A percentile compares a stretch with the other conserved stretches of the same genome.
Conservation (phyloP, 2,113 vertebrate genomes). For the Anguilla japonica region DNA sequence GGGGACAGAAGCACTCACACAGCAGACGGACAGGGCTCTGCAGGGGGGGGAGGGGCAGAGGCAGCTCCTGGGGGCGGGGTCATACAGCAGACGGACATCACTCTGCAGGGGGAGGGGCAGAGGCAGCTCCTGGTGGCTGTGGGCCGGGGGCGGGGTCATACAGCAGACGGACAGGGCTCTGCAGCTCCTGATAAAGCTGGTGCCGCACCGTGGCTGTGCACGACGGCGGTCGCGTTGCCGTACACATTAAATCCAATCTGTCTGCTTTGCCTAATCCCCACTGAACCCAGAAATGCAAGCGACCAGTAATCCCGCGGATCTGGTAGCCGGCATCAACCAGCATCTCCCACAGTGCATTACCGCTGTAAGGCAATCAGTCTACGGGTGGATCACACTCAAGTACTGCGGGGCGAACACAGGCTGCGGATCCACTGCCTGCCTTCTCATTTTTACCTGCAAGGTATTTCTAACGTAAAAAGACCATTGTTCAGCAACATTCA, state of each 20-base stretch:
- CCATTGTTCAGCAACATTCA: neutral
- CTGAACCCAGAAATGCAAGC: slow-evolving; percentile 4
- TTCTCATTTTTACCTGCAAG: neutral
- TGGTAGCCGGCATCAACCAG: neutral
- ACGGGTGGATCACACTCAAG: neutral
- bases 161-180: neutral
- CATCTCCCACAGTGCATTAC: neutral
- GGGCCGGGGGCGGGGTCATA: neutral
- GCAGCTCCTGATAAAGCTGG: neutral
- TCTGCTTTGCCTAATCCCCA: slow-evolving; percentile 1
- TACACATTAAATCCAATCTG: slow-evolving; percentile 9
- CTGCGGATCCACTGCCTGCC: neutral
- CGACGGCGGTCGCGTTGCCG: neutral
- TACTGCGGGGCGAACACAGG: neutral
- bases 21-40: neutral
- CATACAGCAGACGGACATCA: too few species aligned
- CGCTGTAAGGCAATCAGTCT: neutral
- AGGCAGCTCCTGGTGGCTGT: too few species aligned
- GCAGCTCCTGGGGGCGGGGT: neutral
- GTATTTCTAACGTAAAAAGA: neutral
- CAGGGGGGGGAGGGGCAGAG: neutral
- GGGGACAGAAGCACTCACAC: neutral
- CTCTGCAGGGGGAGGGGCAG: too few species aligned
- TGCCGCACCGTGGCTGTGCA: neutral
- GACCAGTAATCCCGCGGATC: neutral